These are phyloP conservation scores for Propithecus coquereli DNA, from an alignment of 2,113 vertebrate genomes.

Conservation along the genomic window DNA sequence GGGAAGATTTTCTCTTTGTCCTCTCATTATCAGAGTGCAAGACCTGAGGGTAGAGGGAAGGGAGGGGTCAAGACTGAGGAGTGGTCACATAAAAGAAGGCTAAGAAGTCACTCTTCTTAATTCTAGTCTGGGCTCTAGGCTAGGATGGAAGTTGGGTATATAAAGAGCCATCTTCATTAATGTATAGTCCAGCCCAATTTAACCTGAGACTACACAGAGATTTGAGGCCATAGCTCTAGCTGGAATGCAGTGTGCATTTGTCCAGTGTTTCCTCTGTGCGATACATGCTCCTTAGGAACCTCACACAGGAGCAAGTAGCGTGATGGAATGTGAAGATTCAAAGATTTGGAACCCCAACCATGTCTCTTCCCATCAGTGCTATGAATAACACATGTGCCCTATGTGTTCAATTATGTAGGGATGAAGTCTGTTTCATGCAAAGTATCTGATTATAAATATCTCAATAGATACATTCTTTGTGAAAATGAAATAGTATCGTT, in stretches of 20 bases:
- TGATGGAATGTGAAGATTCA: neutral
- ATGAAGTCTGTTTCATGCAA: neutral
- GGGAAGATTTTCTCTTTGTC: neutral
- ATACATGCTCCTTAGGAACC: neutral
- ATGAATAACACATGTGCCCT: neutral
- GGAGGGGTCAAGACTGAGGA: neutral
- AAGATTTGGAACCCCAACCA: neutral
- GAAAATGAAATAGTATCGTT: neutral
- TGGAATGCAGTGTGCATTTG: neutral
- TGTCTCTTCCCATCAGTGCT: neutral
- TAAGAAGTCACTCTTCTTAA: neutral
- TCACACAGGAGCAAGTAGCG: neutral
- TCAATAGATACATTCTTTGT: neutral
- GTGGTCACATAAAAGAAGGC: neutral
- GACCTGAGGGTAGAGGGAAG: neutral
- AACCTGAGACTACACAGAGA: neutral
- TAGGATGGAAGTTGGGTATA: neutral
- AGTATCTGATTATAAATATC: neutral
- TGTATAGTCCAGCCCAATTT: neutral
- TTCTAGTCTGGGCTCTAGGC: neutral
- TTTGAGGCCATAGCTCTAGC: neutral
- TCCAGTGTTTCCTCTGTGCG: neutral
- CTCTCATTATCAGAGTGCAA: neutral
- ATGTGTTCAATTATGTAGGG: neutral
- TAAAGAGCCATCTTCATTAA: neutral